phyloP scores from a whole-genome alignment of 2,113 vertebrate genomes.

The Phyllopteryx taeniolatus region DNA sequence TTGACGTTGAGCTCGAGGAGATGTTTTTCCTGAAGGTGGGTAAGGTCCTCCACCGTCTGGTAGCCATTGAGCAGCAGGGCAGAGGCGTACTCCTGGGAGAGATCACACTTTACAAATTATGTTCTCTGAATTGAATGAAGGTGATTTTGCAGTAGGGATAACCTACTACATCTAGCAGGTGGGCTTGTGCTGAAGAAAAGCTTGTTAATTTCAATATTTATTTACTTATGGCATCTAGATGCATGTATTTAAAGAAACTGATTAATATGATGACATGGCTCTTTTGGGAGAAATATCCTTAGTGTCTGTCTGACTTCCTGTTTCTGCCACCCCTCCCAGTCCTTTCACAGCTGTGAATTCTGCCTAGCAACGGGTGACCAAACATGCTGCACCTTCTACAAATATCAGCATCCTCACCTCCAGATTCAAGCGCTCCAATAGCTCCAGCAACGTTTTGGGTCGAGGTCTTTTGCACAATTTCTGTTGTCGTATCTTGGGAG shows the following conservation, averaged over 20 bases:
- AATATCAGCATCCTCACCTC: conserved; percentile 74
- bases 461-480: conserved; percentile 76
- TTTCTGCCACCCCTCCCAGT: no score
- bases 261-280: background rate
- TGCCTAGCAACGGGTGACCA: no score
- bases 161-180: background rate
- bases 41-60: conserved; percentile 90
- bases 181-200: no score
- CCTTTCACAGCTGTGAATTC: no score
- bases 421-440: conserved; percentile 83
- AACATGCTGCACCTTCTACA: no score
- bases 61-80: conserved; percentile 91
- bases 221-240: background rate
- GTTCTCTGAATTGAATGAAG: background rate
- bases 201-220: background rate
- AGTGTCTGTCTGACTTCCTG: no score
- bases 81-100: conserved; percentile 83
- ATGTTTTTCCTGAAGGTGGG: conserved; percentile 87
- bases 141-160: background rate
- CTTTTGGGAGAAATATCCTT: no score
- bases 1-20: conserved; percentile 89
- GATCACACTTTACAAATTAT: background rate
- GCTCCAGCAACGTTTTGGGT: conserved; percentile 83
- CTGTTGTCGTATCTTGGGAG: conserved; percentile 74
- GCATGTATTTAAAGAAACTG: background rate